Evolutionary conservation across 2,113 vertebrate species (phyloP), one percentile per base, ranked within the genome.

Genomic region (Scopus umbretta): DNA sequence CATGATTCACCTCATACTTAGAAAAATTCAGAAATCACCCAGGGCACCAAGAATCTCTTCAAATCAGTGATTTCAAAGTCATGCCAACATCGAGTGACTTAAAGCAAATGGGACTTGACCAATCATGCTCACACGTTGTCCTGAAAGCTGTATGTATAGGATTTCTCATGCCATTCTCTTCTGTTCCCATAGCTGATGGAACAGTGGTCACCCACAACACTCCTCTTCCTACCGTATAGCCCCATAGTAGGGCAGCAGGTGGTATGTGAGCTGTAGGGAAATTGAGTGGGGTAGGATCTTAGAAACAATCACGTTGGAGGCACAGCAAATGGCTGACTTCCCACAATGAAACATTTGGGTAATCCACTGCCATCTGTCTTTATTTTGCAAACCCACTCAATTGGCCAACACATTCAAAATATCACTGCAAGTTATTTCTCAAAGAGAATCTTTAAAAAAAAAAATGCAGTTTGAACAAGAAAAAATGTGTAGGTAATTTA

Each of bases 291-390:
- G 49, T 73, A 56, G 45, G 56, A 80, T 80, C 71, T 78, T 27
- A 47, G 58, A 68, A 75, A 52, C 73, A 80, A 1, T 47, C 25
- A 2, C 42, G 76, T 7, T 90, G 88, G 50, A 95, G 50, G 92
- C 71, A 59, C 38, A 82, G 92, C 63, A 73, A 86, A 66, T 80
- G 72, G 80, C 80, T 94, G 67, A 10, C 59, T 96, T 91, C 88
- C 75, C 91, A 86, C 68, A 73, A 36, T 14, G 86, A 66, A 92
- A 81, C 86, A 74, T 91, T 94, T 96, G 92, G 92, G 83, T 73
- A 92, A 91, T 86, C 91, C 63, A 53, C 80, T 65, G n/a, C 95
- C 91, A 96, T 97, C 95, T 97, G 94, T 71, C 92, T 96, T 93
- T 90, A 62, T 94, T 96, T 95, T 95, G 80, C 47, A 72, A 95